Percentiles rank a stretch among this genome's conserved stretches.
Evolutionary conservation across 2,113 vertebrate species (phyloP).

Genomic region (Chionis minor): DNA sequence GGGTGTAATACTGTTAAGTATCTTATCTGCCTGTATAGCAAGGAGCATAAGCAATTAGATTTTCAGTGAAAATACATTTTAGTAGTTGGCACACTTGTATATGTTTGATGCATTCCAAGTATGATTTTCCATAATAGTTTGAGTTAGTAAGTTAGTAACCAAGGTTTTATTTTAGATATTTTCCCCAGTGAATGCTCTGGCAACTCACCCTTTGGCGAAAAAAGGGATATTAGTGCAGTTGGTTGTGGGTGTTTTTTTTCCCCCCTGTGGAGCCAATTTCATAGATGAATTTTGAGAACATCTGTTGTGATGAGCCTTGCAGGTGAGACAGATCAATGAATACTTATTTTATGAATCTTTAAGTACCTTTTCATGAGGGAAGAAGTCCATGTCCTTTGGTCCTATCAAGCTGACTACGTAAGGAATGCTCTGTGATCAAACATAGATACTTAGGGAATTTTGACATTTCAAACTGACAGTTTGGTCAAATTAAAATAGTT

Average conservation of each 20-base stretch:
- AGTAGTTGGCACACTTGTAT: neutral
- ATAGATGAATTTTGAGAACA: neutral
- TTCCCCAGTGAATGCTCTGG: neutral
- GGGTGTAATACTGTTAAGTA: accelerated
- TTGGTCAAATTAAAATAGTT: neutral
- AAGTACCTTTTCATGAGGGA: neutral
- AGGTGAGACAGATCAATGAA: neutral
- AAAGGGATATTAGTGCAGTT: neutral
- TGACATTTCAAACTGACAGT: neutral
- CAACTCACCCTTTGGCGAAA: neutral
- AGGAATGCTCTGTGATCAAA: neutral
- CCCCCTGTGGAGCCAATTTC: neutral
- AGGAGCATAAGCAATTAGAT: neutral
- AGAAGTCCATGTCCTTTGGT: neutral
- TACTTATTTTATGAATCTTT: neutral
- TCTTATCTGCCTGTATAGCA: neutral
- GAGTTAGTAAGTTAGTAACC: neutral
- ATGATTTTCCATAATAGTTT: neutral
- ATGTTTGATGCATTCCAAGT: neutral
- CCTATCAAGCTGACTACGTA: neutral
- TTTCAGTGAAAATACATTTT: neutral
- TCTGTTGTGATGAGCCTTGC: neutral
- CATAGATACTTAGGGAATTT: neutral
- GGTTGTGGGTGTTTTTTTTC: neutral
- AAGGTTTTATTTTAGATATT: neutral